Evolutionary conservation across 2,113 vertebrate species (phyloP).

Genomic region (Amphilophus citrinellus): DNA sequence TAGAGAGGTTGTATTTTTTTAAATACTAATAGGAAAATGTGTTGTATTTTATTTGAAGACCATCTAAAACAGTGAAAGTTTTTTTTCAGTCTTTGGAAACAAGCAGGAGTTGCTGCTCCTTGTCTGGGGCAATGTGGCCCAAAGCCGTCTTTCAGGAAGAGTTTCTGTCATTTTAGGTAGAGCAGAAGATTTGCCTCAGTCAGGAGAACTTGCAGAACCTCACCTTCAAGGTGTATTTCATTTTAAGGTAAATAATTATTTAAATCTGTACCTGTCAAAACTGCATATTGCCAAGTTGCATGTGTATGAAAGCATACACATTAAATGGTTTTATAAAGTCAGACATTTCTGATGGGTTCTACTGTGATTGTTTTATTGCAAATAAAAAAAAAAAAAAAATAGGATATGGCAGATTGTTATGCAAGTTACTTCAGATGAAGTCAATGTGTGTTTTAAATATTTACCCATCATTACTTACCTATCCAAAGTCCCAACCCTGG

Average conservation of each 20-base stretch:
- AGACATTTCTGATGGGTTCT: not conserved
- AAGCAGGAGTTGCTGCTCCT: not conserved
- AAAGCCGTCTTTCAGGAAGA: not conserved
- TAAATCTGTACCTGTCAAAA: not conserved
- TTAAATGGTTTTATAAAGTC: not conserved
- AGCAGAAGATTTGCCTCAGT: not conserved
- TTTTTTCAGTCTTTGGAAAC: not conserved
- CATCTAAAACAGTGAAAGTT: not conserved
- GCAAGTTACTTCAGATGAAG: not conserved
- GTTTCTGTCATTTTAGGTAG: not conserved
- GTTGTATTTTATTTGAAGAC: not conserved
- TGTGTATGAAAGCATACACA: not conserved
- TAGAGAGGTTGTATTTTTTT: not conserved
- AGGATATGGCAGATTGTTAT: not conserved
- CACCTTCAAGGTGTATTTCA: not conserved
- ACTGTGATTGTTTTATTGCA: not conserved
- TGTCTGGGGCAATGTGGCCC: not conserved
- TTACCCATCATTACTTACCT: conserved; percentile 82
- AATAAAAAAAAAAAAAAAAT: not conserved
- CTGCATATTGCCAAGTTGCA: not conserved
- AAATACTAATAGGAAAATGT: not conserved
- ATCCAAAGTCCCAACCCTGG: conserved; percentile 97
- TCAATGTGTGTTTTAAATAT: not conserved
- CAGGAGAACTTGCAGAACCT: not conserved
- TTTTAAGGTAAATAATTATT: not conserved